These are phyloP conservation scores for Alexandromys oeconomus DNA, from an alignment of 2,797 vertebrate species.

Conservation along the genomic window DNA sequence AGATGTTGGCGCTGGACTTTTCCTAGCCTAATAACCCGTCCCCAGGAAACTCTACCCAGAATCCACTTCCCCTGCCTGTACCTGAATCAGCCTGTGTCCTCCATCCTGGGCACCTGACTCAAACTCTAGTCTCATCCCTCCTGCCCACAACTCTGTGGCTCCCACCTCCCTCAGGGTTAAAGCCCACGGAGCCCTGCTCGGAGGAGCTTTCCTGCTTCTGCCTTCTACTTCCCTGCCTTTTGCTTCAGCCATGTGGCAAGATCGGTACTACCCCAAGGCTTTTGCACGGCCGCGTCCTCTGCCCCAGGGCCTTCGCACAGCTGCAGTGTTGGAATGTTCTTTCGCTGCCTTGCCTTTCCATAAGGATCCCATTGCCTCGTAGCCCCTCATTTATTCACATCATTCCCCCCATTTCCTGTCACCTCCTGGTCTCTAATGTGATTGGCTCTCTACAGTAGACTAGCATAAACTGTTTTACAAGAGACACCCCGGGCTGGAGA, in stretches of 20 bases:
- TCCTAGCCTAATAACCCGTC: neutral
- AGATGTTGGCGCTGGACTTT: neutral
- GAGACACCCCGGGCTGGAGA: neutral
- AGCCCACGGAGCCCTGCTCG: neutral
- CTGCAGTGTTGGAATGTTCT: neutral
- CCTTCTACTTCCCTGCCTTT: neutral
- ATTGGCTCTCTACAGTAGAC: neutral
- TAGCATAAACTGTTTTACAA: neutral
- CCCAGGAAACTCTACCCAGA: neutral
- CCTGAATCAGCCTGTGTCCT: neutral
- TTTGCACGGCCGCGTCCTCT: no score
- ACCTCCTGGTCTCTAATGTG: neutral
- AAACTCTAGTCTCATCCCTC: neutral
- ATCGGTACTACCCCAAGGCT: rapidly evolving
- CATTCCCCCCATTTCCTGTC: neutral
- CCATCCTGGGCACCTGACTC: neutral
- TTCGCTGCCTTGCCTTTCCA: no score
- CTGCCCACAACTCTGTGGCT: neutral
- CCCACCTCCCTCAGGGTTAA: neutral
- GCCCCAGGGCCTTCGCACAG: no score
- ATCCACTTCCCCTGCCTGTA: neutral
- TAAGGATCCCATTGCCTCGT: neutral
- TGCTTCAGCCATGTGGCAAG: neutral
- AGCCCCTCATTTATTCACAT: neutral
- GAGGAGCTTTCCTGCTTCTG: neutral